Evolutionary conservation across 2,113 vertebrate genomes (phyloP), one percentile per base, ranked within the genome.

Genomic region (Hippopotamus amphibius): DNA sequence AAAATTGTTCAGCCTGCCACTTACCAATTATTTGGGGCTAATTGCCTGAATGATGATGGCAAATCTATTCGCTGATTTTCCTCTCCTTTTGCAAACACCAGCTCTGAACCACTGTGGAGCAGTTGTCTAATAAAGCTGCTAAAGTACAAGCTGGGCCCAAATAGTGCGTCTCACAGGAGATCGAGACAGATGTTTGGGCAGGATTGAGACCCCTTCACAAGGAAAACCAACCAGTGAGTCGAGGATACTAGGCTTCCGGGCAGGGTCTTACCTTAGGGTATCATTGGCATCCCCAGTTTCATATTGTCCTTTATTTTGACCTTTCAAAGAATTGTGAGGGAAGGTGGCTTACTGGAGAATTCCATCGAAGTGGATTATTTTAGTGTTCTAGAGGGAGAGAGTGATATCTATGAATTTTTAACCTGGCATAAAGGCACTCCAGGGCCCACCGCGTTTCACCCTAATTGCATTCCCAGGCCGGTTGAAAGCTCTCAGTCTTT

Each of bases 401-500:
- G 93, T 65, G 17, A 71, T 87, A 86, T 82, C 95, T 94, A 68
- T 98, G 93, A 97, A 97, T 98, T 97, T 97, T 96, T 96, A 97
- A 97, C 95, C 89, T 95, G 93, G 86, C 86, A 87, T 95, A 87
- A 96, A 97, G 97, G 96, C 91, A 76, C 97, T 96, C 93, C 33
- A 90, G 96, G 95, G 92, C 81, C 61, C 95, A 90, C 71, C 92
- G 96, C 46, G 13, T 95, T 97, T 93, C 90, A 88, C 96, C 59
- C 92, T 96, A 81, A 97, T 85, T 96, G 85, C 97, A 89, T 97
- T 98, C 97, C 90, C 97, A 79, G 97, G 96, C 96, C 1, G 1
- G 95, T 77, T 95, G 90, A 97, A 98, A 98, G 80, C 87, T 88
- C 95, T 97, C 93, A 28, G 71, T 97, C 72, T 82, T 4, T 96